phyloP scores from a whole-genome alignment of 2,797 vertebrate species.

The Dallia pectoralis region DNA sequence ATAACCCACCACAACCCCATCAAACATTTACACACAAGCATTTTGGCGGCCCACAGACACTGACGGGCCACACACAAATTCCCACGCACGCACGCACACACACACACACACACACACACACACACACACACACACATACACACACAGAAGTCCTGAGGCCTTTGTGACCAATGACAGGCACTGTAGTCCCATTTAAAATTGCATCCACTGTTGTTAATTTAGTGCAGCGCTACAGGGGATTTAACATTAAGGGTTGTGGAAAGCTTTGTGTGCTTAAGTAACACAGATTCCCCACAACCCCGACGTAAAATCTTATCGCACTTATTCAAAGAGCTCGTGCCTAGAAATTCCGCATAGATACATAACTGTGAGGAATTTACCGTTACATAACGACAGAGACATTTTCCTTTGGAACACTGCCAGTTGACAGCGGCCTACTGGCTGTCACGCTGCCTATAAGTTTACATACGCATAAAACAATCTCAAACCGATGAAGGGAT shows the following conservation, averaged over 20 bases:
- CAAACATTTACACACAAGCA: slow-evolving; percentile 24
- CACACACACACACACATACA: slow-evolving; percentile 7
- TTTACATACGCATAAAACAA: neutral
- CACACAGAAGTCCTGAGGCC: slow-evolving; percentile 51
- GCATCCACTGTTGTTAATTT: slow-evolving; percentile 55
- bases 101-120: slow-evolving; percentile 15
- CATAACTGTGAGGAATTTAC: slow-evolving; percentile 33
- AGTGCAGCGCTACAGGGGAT: slow-evolving; percentile 36
- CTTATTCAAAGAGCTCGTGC: slow-evolving; percentile 37
- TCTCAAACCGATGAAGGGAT: neutral
- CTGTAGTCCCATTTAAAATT: slow-evolving; percentile 45
- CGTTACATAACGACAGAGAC: slow-evolving; percentile 26
- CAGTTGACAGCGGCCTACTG: neutral
- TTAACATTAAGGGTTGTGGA: slow-evolving; percentile 40
- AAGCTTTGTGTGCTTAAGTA: slow-evolving; percentile 47
- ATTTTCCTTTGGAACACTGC: neutral
- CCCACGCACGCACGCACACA: too few species aligned
- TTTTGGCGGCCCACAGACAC: too few species aligned
- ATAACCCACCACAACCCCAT: slow-evolving; percentile 43
- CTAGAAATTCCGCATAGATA: slow-evolving; percentile 32
- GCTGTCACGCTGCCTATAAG: neutral
- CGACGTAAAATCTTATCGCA: slow-evolving; percentile 36
- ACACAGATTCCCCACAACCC: slow-evolving; percentile 43
- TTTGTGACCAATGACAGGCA: slow-evolving; percentile 53
- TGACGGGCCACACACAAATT: too few species aligned